phyloP scores from a whole-genome alignment of 2,888 invertebrate genomes.

The Chorisops tibialis region DNA sequence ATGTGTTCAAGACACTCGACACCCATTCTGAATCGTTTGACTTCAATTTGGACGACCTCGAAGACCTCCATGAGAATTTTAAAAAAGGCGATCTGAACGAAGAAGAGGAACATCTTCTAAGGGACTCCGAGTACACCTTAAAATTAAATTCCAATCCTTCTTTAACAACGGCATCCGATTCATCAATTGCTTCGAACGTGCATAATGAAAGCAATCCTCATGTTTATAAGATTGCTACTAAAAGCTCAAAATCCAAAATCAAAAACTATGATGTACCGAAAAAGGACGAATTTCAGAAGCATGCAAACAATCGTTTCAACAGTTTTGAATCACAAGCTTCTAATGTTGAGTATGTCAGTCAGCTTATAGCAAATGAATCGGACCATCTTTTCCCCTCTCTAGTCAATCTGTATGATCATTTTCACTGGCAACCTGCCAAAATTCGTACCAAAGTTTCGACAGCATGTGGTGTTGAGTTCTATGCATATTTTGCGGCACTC shows the following conservation, averaged over 20 bases:
- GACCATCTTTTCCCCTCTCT: slow-evolving; percentile 44
- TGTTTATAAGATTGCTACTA: slow-evolving; percentile 43
- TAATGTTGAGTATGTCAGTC: background rate
- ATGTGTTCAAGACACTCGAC: slow-evolving; percentile 44
- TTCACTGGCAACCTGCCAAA: slow-evolving; percentile 48
- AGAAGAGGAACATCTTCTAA: slow-evolving; percentile 44
- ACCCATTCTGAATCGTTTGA: slow-evolving; percentile 48
- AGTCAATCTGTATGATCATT: slow-evolving; percentile 49
- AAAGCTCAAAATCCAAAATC: slow-evolving; percentile 41
- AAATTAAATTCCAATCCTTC: background rate
- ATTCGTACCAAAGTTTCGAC: slow-evolving; percentile 53
- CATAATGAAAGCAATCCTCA: slow-evolving; percentile 36
- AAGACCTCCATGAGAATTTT: slow-evolving; percentile 42
- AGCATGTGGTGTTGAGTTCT: slow-evolving; percentile 58
- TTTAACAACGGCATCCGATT: slow-evolving; percentile 6
- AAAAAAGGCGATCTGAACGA: slow-evolving; percentile 46
- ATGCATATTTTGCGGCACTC: slow-evolving; percentile 58
- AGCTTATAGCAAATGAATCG: background rate
- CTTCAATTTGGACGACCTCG: slow-evolving; percentile 49
- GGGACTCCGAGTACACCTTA: slow-evolving; percentile 34
- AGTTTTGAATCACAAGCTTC: slow-evolving; percentile 40
- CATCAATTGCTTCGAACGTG: background rate
- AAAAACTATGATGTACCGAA: slow-evolving; percentile 44
- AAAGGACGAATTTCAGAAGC: slow-evolving; percentile 44
- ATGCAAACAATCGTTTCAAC: slow-evolving; percentile 43